Conservation (phyloP, 2,113 vertebrate species). For the Lophotis ruficrista region DNA sequence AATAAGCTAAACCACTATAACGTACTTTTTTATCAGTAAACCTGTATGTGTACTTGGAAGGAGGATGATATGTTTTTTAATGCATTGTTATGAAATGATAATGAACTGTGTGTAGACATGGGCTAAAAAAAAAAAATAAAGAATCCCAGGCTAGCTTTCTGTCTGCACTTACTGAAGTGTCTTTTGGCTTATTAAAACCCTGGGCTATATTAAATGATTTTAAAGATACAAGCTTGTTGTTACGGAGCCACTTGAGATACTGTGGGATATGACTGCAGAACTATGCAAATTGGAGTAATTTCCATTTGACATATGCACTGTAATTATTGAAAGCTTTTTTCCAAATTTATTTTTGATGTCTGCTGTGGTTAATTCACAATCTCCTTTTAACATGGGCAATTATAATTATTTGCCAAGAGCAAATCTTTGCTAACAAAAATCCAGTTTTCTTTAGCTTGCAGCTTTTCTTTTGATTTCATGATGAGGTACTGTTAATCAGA, state of each 20-base stretch:
- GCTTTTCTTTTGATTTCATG: conserved; percentile 53
- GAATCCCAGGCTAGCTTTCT: background rate
- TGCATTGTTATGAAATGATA: background rate
- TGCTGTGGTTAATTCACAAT: conserved; percentile 48
- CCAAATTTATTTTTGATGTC: conserved; percentile 28
- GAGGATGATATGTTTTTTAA: background rate
- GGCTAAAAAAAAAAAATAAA: background rate
- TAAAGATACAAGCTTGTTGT: conserved; percentile 9
- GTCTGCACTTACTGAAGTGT: background rate
- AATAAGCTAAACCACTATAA: background rate
- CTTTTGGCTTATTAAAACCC: conserved; percentile 13
- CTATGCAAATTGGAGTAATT: conserved; percentile 40
- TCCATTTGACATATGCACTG: conserved; percentile 54
- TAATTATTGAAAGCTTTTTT: conserved; percentile 40
- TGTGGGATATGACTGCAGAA: background rate
- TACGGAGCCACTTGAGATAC: background rate
- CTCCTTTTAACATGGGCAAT: conserved; percentile 41
- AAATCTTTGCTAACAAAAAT: conserved; percentile 41
- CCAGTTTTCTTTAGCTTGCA: conserved; percentile 40
- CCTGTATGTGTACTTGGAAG: background rate
- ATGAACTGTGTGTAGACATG: background rate
- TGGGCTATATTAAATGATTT: conserved; percentile 16
- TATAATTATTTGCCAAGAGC: conserved; percentile 45
- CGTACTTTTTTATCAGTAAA: background rate
- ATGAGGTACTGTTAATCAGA: conserved; percentile 39